Percentiles rank a stretch among this genome's conserved stretches.
Conservation (phyloP, 2,113 vertebrate genomes). For the Ophthalmolycus amberensis region DNA sequence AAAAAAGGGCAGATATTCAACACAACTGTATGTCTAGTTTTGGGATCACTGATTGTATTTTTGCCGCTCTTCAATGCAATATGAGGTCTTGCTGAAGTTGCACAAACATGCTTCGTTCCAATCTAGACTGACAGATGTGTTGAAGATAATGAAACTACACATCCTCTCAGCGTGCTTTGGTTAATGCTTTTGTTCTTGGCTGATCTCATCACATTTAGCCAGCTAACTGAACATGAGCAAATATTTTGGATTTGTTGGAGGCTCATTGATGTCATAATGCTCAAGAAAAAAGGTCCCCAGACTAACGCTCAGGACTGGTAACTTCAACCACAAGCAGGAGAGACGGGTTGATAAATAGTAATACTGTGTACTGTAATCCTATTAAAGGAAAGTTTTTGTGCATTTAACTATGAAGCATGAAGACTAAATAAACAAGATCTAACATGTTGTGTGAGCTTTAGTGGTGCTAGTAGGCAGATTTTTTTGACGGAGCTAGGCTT, state of each 20-base stretch:
- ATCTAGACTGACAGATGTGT: background rate
- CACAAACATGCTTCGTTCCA: background rate
- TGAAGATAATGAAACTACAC: conserved; percentile 9
- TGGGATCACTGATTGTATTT: background rate
- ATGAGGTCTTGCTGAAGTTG: background rate
- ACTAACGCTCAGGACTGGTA: background rate
- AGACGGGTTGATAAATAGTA: background rate
- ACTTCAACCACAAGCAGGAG: background rate
- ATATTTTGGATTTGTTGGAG: background rate
- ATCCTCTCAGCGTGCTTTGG: background rate
- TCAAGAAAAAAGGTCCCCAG: background rate
- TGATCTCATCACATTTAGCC: background rate
- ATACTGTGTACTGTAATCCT: background rate
- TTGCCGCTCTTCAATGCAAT: background rate
- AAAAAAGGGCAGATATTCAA: background rate
- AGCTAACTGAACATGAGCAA: conserved; percentile 3
- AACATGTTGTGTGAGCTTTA: no score
- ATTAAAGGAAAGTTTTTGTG: background rate
- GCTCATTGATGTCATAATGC: background rate
- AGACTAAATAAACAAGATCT: background rate
- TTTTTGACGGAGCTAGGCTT: background rate
- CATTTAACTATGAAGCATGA: background rate
- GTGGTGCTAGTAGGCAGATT: no score
- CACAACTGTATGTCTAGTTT: background rate
- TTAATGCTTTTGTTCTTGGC: conserved; percentile 11